Percentiles rank a stretch among this genome's conserved stretches.
phyloP scores from a whole-genome alignment of 2,888 invertebrate species.

The Acrobasis consociella region DNA sequence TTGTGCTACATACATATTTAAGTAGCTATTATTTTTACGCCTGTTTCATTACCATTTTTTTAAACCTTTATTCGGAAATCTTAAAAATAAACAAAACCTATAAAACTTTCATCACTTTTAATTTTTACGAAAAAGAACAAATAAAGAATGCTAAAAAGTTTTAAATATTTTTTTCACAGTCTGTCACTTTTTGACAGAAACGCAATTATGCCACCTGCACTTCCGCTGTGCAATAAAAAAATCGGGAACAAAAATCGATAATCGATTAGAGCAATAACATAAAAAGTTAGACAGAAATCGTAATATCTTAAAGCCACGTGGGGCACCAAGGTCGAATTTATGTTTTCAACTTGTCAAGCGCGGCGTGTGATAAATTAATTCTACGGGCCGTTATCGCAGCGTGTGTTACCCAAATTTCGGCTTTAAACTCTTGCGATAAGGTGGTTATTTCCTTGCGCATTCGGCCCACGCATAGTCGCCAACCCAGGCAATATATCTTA shows the following conservation, averaged over 20 bases:
- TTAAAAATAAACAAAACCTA: no score
- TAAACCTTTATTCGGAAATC: no score
- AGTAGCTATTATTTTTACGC: no score
- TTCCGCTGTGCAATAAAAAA: conserved; percentile 29
- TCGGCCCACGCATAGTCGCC: conserved; percentile 79
- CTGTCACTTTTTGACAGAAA: neutral
- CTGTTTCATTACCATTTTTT: no score
- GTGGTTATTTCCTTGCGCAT: conserved; percentile 48
- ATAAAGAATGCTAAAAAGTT: no score
- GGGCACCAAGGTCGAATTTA: conserved; percentile 82
- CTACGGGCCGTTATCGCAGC: conserved; percentile 78
- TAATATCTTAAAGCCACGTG: conserved; percentile 76
- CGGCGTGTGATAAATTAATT: conserved; percentile 84
- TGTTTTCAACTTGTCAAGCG: conserved; percentile 84
- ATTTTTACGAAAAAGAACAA: no score
- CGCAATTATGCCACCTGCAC: conserved; percentile 7
- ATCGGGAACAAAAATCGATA: conserved; percentile 42
- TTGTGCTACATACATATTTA: no score
- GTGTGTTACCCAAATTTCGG: conserved; percentile 36
- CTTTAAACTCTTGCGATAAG: conserved; percentile 41
- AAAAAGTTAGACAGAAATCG: conserved; percentile 51
- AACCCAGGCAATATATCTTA: conserved; percentile 83
- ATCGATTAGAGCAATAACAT: conserved; percentile 30
- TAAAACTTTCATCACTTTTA: no score
- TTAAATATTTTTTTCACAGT: neutral